Evolutionary conservation across 2,888 invertebrate genomes (phyloP).

Genomic region (Drosophila buzzatii): DNA sequence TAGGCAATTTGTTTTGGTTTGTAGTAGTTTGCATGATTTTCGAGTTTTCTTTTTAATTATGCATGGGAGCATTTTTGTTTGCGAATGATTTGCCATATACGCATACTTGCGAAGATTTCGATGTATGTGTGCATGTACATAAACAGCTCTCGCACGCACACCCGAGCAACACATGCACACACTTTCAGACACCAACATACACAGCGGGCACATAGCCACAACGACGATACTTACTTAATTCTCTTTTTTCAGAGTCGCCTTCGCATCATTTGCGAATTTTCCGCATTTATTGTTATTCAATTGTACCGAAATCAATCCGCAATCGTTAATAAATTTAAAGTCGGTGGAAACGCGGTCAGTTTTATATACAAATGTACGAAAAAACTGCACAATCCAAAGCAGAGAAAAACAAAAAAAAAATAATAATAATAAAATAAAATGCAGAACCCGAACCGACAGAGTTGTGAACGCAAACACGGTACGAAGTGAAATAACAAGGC

Average conservation of each 20-base stretch:
- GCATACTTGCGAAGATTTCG: slow-evolving; percentile 40
- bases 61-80: slow-evolving; percentile 62
- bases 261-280: slow-evolving; percentile 73
- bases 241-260: slow-evolving; percentile 65
- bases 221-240: slow-evolving; percentile 75
- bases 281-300: slow-evolving; percentile 66
- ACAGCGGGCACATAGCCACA: slow-evolving; percentile 50
- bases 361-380: slow-evolving; percentile 57
- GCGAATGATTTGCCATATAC: slow-evolving; percentile 55
- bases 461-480: slow-evolving; percentile 78
- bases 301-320: slow-evolving; percentile 50
- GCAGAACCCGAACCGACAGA: slow-evolving; percentile 78
- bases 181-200: slow-evolving; percentile 15
- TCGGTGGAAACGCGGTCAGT: slow-evolving; percentile 45
- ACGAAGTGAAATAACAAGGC: slow-evolving; percentile 78
- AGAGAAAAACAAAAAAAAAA: slow-evolving; percentile 76
- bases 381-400: slow-evolving; percentile 68
- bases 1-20: slow-evolving; percentile 21
- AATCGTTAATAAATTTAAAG: slow-evolving; percentile 36
- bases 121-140: slow-evolving; percentile 33
- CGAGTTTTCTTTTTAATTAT: slow-evolving; percentile 50
- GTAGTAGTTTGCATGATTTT: slow-evolving; percentile 16
- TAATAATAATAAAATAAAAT: slow-evolving; percentile 78
- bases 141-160: slow-evolving; percentile 46
- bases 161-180: slow-evolving; percentile 24